Base-by-base conservation (phyloP, 2,113 vertebrate species). In the Cyprinus carpio region DNA sequence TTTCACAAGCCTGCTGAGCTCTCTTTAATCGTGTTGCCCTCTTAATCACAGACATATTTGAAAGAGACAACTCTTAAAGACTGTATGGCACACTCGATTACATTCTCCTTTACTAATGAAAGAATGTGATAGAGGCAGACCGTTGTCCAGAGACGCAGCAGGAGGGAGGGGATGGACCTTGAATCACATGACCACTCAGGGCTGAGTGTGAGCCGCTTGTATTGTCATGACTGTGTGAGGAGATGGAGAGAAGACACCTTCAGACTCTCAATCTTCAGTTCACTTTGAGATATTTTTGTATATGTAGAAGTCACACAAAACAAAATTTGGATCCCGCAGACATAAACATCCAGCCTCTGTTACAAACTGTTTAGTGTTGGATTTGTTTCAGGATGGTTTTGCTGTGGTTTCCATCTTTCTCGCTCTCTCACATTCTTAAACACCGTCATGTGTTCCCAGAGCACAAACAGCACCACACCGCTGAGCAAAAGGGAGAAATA, bases 31-130 rank as follows among this genome's bases (percentile, higher is more conserved):
- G 85, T 80, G 87, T 77, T 81, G 85, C 85, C 76, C 11, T 91
- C 91, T 84, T 89, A 91, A 90, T 92, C 89, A 90, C 74, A 84
- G 87, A 89, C 87, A 5, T 85, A 23, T 78, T 82, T 89, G 87
- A 87, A 85, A 60, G 88, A 92, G 90, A 91, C 88, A 87, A 87
- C 82, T 82, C 87, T 91, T 81, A 89, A 86, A 87, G 87, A 83
- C 86, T 84, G 72, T 11, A 76, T 88, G 88, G 86, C 86, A 86
- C 82, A 90, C 84, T 90, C 88, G 80, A 89, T 91, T 91, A 88
- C 84, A 54, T 79, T 82, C 40, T 10, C 64, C 88, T 72, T 82
- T 67, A 72, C 84, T 75, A 87, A 72, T 79, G 65, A 82, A 40
- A 34, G 65, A 54, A 71, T 81, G 83, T 76, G 69, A 54, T 81